Evolutionary conservation across 2,888 invertebrate genomes (phyloP).

Genomic region (Hyposoter didymator): DNA sequence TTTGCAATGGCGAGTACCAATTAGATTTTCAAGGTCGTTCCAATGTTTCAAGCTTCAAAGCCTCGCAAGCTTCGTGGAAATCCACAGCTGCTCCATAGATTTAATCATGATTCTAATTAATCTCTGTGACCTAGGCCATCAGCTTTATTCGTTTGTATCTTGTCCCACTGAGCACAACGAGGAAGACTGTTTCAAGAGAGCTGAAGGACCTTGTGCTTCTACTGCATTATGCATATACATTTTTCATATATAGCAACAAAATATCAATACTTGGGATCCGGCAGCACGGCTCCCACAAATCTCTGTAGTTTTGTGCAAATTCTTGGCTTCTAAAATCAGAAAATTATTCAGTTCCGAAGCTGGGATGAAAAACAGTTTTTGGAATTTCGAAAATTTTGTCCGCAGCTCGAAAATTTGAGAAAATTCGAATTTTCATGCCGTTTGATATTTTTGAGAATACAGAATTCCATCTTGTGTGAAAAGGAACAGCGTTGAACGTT

Average conservation of each 20-base stretch:
- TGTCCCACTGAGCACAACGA: neutral
- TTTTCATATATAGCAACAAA: constrained; percentile 20
- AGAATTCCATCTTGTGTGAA: too few species aligned
- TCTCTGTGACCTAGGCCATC: constrained; percentile 35
- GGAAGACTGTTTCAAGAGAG: constrained; percentile 3
- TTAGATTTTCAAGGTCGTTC: constrained; percentile 55
- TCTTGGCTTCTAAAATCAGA: neutral
- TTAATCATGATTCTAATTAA: constrained; percentile 64
- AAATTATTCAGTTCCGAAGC: neutral
- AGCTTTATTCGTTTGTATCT: constrained; percentile 29
- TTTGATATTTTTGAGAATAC: too few species aligned
- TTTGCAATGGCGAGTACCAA: constrained; percentile 52
- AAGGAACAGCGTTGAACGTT: neutral
- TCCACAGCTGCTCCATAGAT: constrained; percentile 44
- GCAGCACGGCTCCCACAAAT: neutral
- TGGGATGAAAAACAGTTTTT: neutral
- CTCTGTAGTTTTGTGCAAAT: neutral
- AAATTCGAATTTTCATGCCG: too few species aligned
- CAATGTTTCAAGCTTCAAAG: neutral
- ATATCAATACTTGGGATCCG: constrained; percentile 27
- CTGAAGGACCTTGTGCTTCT: neutral
- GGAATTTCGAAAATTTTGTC: neutral
- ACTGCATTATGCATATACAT: constrained; percentile 12
- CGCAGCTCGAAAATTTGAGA: neutral
- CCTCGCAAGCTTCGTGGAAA: constrained; percentile 1